Conservation (phyloP, 2,888 invertebrate species). For the Amblyjoppa fuscipennis region DNA sequence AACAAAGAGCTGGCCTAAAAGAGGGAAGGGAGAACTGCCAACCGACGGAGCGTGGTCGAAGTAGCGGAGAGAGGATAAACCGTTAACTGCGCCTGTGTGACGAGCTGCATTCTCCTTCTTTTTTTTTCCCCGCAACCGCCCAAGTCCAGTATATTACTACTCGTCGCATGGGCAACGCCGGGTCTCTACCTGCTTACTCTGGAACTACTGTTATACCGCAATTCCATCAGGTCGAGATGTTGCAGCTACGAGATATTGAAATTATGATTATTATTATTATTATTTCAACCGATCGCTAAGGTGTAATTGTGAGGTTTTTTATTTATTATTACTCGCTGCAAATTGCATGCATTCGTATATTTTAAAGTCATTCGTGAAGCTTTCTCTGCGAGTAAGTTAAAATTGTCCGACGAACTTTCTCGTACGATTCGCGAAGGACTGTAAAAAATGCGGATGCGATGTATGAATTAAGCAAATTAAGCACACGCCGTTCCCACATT, state of each 20-base stretch:
- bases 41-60: constrained; percentile 51
- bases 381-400: background rate
- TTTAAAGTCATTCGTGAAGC: background rate
- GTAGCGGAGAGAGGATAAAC: constrained; percentile 44
- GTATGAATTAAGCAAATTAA: background rate
- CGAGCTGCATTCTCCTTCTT: constrained; percentile 28
- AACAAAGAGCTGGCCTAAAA: constrained; percentile 8
- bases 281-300: background rate
- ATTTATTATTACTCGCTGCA: background rate
- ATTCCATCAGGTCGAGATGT: background rate
- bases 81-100: constrained; percentile 39
- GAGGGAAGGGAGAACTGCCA: constrained; percentile 48
- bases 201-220: background rate
- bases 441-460: background rate
- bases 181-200: background rate
- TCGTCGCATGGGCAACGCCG: background rate
- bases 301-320: background rate
- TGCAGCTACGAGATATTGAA: background rate
- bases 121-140: background rate
- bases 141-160: background rate
- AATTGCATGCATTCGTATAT: background rate
- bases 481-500: background rate
- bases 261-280: background rate
- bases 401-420: background rate
- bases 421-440: background rate